These are phyloP conservation scores for Lamellibrachia satsuma DNA, from an alignment of 2,888 invertebrate genomes.

Conservation along the genomic window DNA sequence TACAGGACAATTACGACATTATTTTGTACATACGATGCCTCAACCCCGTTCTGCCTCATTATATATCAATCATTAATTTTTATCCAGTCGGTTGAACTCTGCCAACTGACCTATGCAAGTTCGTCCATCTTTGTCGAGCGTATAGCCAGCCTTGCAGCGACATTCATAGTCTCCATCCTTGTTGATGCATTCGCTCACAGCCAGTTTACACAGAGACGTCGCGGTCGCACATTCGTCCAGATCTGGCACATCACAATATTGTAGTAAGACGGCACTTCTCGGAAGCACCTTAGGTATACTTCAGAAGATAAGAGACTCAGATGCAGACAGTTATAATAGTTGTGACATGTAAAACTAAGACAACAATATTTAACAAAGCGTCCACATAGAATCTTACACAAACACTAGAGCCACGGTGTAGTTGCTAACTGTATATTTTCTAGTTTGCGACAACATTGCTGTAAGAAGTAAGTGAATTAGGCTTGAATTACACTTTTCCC, in stretches of 20 bases:
- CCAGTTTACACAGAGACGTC: background rate
- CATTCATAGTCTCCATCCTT: slow-evolving; percentile 18
- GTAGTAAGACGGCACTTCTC: background rate
- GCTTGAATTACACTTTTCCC: background rate
- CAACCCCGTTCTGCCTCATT: no score
- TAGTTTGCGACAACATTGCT: background rate
- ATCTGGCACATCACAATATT: slow-evolving; percentile 8
- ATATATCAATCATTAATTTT: no score
- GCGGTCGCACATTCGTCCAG: slow-evolving; percentile 22
- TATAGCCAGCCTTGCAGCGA: slow-evolving; percentile 23
- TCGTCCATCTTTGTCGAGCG: background rate
- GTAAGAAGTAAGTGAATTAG: background rate
- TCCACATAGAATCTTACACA: background rate
- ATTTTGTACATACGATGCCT: no score
- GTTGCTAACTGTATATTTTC: background rate
- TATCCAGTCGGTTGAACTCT: slow-evolving; percentile 21
- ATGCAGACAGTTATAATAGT: no score
- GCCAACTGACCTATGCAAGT: slow-evolving; percentile 25
- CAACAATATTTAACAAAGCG: no score
- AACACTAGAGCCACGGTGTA: background rate
- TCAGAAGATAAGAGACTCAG: background rate
- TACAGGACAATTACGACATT: no score
- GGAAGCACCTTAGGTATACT: background rate
- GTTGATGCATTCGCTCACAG: slow-evolving; percentile 22
- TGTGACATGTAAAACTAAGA: no score